Conservation (phyloP, 30 jellyfish, hydroid and myxozoan species). For the Mastigias papua region DNA sequence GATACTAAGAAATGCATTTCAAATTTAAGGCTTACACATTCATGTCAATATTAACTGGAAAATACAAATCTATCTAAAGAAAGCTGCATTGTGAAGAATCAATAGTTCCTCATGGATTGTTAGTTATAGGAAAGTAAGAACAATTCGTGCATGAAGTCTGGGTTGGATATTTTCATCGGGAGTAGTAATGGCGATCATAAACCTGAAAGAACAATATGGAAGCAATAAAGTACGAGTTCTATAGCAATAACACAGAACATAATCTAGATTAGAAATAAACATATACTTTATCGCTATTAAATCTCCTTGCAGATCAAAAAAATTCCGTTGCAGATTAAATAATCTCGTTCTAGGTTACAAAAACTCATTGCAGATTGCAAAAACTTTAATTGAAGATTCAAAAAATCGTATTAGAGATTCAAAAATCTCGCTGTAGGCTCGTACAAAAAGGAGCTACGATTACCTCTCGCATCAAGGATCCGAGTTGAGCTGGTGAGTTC, state of each 20-base stretch:
- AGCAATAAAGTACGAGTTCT: not conserved
- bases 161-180: conserved; percentile 2
- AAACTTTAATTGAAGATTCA: not conserved
- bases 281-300: too few species aligned
- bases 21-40: not conserved
- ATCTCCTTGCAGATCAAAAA: not conserved
- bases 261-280: not conserved
- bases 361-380: not conserved
- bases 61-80: not conserved
- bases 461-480: conserved; percentile 92
- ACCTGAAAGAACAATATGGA: conserved; percentile 12
- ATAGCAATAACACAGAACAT: not conserved
- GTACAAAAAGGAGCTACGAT: not conserved
- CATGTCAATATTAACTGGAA: conserved; percentile 6
- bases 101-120: not conserved
- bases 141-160: not conserved
- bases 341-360: not conserved
- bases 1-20: not conserved
- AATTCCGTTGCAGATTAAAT: not conserved
- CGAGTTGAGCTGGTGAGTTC: conserved; percentile 96
- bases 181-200: conserved; percentile 50
- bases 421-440: not conserved
- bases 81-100: not conserved
- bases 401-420: not conserved
- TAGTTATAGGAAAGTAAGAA: not conserved